Evolutionary conservation across 2,113 vertebrate species (phyloP), one percentile per base, ranked within the genome.

Genomic region (Smithornis capensis): DNA sequence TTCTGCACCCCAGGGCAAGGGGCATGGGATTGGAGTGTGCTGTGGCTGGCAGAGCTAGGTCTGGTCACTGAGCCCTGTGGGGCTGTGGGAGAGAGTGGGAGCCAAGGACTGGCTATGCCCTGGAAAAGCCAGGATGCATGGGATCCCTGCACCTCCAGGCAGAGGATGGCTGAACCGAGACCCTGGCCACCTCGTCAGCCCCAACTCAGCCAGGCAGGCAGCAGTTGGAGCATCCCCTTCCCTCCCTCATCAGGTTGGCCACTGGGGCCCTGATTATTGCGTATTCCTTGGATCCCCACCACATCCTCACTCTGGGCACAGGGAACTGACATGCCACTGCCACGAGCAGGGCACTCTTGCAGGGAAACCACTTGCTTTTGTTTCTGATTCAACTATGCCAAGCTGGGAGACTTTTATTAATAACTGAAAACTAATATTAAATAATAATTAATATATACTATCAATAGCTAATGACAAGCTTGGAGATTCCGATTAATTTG

Each of bases 141-240:
- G 81, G 35, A 68, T 18, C 14, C 27, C 23, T 25, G 29, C 5
- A 28, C 19, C 38, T 52, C 24, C 42, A 44, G n/a, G 12, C 33
- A 55, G 33, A 14, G 19, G 23, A 73, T 3, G 17, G 31, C 57
- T 82, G 47, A 85, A 73, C 19, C 64, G 37, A 29, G 13, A 45
- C 19, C 14, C 2, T 0, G 0, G 14, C 53, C 33, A 47, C 27
- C 15, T 35, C 1, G 0, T 37, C 38, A 73, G 44, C 5, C 17
- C 40, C 1, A 0, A 55, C 40, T 69, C 37, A 60, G 69, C 38
- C 3, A 4, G 49, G 35, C 42, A n/a, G 7, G 11, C 2, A 2
- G 53, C 12, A 17, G 24, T 31, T 35, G 37, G 33, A 76, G 17
- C 53, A 55, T 29, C 35, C 33, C 28, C 14, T 53, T 92, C 52